A percentile compares a stretch with the other conserved stretches of the same genome.
phyloP scores from a whole-genome alignment of 2,113 vertebrate species.

The Australoheros scitulus region DNA sequence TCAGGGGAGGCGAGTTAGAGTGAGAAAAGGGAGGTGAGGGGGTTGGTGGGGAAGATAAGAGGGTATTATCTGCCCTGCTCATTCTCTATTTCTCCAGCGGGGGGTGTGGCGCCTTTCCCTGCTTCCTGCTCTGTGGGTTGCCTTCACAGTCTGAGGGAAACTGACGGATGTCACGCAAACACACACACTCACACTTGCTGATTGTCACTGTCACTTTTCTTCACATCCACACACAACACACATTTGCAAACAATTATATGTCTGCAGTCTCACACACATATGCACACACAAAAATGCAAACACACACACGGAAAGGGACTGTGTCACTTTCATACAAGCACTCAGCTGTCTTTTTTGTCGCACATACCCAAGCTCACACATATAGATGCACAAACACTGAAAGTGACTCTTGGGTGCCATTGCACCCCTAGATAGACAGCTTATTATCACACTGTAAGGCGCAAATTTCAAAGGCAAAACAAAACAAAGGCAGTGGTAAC shows the following conservation, averaged over 20 bases:
- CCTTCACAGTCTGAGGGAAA: slow-evolving; percentile 60
- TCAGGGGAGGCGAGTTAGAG: slow-evolving; percentile 18
- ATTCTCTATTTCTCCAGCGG: slow-evolving; percentile 69
- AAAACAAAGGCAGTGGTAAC: slow-evolving; percentile 15
- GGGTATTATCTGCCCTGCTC: slow-evolving; percentile 72
- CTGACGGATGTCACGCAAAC: slow-evolving; percentile 52
- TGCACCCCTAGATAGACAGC: slow-evolving; percentile 33
- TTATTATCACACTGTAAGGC: slow-evolving; percentile 52
- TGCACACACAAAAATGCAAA: slow-evolving; percentile 1
- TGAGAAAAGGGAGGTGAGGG: slow-evolving; percentile 18
- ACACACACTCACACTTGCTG: slow-evolving; percentile 11
- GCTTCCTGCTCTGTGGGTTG: slow-evolving; percentile 62
- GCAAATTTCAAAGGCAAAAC: slow-evolving; percentile 52
- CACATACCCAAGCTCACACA: background rate
- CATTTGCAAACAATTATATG: slow-evolving; percentile 29
- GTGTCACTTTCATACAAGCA: slow-evolving; percentile 10
- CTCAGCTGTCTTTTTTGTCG: slow-evolving; percentile 11
- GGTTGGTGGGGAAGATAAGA: slow-evolving; percentile 55
- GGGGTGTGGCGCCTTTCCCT: slow-evolving; percentile 66
- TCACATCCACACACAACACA: slow-evolving; percentile 31
- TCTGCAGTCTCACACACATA: background rate
- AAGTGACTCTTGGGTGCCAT: slow-evolving; percentile 20
- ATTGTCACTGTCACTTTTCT: slow-evolving; percentile 21
- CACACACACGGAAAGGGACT: background rate
- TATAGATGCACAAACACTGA: background rate